These are phyloP conservation scores for Pantherophis alleghaniensis DNA, from an alignment of 2,797 vertebrate genomes.

Conservation along the genomic window DNA sequence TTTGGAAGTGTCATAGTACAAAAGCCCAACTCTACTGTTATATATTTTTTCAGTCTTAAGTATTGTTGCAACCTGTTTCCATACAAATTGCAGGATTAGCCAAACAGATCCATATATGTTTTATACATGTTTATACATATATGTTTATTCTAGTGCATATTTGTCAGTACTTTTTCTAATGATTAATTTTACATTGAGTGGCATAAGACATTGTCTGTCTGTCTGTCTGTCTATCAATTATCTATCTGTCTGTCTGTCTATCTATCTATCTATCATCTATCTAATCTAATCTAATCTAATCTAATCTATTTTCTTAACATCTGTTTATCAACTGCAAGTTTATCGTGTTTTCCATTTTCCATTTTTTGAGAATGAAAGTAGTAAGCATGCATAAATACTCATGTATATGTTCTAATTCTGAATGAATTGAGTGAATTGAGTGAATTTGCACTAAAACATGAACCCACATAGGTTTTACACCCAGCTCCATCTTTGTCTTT, in stretches of 20 bases:
- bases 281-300: no score
- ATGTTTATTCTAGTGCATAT: background rate
- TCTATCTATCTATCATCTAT: background rate
- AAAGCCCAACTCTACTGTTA: background rate
- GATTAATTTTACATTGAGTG: background rate
- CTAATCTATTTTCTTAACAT: no score
- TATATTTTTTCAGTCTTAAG: background rate
- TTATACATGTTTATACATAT: background rate
- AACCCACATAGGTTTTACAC: background rate
- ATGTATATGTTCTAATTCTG: background rate
- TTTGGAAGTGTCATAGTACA: background rate
- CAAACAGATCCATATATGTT: background rate
- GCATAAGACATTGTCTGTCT: background rate
- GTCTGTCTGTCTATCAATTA: background rate
- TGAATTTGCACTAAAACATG: background rate
- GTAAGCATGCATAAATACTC: background rate
- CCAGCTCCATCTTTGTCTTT: background rate
- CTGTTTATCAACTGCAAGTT: background rate
- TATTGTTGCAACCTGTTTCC: background rate
- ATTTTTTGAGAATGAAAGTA: background rate
- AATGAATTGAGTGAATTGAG: background rate
- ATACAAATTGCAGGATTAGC: background rate
- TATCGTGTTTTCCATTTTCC: background rate
- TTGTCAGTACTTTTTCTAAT: background rate
- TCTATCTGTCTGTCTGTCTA: background rate